These are phyloP conservation scores for Adelges cooleyi DNA, from an alignment of 1,140 invertebrate genomes.

Conservation along the genomic window DNA sequence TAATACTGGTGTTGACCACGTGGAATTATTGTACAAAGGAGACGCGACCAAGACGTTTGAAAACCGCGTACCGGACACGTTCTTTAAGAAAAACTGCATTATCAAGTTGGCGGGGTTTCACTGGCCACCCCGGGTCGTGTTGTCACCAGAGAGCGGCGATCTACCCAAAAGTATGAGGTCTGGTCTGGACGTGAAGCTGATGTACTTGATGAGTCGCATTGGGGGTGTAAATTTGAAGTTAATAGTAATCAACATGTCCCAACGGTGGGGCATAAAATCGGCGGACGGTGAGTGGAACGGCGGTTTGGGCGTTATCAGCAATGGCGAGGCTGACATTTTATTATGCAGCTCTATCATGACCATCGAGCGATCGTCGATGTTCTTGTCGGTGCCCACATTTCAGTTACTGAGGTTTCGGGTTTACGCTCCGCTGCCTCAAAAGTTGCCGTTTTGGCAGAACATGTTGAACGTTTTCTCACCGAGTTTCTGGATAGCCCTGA, in stretches of 20 bases:
- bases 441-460: slow-evolving; percentile 9
- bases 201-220: neutral
- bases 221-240: neutral
- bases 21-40: neutral
- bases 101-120: neutral
- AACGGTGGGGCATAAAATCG: neutral
- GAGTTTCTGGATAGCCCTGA: neutral
- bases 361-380: neutral
- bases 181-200: neutral
- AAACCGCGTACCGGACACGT: neutral
- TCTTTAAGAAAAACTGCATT: neutral
- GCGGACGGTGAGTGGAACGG: neutral
- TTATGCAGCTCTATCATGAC: neutral
- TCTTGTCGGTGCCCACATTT: neutral
- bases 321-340: neutral
- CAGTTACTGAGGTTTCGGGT: neutral
- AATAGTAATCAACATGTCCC: neutral
- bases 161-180: neutral
- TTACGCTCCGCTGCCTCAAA: neutral
- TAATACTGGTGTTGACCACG: neutral
- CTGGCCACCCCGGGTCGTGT: neutral
- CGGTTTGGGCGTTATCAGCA: neutral
- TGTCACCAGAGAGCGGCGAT: neutral
- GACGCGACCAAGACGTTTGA: neutral
- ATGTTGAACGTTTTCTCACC: neutral